Conservation (phyloP, 1,140 invertebrate genomes). For the Heterodera schachtii region DNA sequence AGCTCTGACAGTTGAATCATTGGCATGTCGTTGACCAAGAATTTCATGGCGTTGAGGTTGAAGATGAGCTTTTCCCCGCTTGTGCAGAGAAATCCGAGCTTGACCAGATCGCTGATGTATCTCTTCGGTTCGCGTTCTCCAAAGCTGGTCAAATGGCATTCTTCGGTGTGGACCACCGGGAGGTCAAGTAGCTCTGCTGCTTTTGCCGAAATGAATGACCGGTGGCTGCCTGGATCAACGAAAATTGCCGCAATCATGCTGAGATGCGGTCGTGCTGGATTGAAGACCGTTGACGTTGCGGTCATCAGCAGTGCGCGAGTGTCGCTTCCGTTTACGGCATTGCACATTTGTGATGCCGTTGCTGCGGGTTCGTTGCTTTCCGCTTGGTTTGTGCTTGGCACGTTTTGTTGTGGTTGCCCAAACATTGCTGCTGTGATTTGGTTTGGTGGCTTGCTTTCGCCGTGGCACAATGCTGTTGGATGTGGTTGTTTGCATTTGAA, state of each 20-base stretch:
- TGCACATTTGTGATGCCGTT: neutral
- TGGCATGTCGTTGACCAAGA: too few relatives aligned
- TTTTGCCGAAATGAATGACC: neutral
- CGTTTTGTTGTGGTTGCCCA: neutral
- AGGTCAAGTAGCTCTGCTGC: neutral
- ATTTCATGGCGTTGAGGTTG: too few relatives aligned
- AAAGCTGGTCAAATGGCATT: neutral
- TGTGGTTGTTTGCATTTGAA: neutral
- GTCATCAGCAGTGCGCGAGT: neutral
- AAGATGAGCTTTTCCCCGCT: neutral
- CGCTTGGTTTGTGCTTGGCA: neutral
- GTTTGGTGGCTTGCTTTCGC: too few relatives aligned
- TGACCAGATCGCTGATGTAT: conserved; percentile 6
- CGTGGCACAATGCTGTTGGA: conserved; percentile 1
- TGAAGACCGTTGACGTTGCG: neutral
- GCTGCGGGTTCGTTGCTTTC: neutral
- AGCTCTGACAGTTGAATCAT: neutral
- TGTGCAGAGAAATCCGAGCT: neutral
- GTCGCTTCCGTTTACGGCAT: neutral
- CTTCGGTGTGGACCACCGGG: neutral
- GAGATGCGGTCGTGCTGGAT: neutral
- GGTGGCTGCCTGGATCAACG: neutral
- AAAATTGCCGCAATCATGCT: neutral
- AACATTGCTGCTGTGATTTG: neutral
- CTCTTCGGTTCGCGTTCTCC: neutral